phyloP scores from a whole-genome alignment of 1,140 invertebrate species.

The Trichoplusia ni region DNA sequence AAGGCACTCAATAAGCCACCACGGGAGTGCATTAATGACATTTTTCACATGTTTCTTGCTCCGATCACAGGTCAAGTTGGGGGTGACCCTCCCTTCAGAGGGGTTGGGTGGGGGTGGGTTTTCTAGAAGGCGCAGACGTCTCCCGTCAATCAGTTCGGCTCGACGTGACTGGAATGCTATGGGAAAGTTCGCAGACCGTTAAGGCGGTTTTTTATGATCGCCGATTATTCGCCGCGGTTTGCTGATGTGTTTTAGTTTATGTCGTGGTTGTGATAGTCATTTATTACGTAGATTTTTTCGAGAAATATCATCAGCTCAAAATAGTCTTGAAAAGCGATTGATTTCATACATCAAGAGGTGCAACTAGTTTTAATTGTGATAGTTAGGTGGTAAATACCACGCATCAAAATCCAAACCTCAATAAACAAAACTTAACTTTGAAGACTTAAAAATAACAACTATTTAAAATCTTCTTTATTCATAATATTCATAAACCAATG shows the following conservation, averaged over 20 bases:
- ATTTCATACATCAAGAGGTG: no score
- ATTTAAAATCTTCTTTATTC: no score
- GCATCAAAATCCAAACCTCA: no score
- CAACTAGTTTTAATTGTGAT: no score
- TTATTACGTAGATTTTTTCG: no score
- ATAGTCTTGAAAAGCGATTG: no score
- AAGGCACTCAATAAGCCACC: conserved; percentile 41
- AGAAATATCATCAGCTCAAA: no score
- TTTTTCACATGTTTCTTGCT: conserved; percentile 77
- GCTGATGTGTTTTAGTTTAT: conserved; percentile 47
- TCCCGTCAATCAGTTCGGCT: conserved; percentile 76
- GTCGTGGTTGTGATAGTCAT: conserved; percentile 20
- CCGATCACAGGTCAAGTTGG: conserved; percentile 67
- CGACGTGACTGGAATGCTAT: conserved; percentile 70
- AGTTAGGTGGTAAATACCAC: no score
- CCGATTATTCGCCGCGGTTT: conserved; percentile 59
- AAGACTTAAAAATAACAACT: no score
- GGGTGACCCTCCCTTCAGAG: conserved; percentile 18
- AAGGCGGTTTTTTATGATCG: conserved; percentile 64
- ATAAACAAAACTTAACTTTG: no score
- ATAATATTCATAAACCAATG: no score
- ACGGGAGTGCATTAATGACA: conserved; percentile 73
- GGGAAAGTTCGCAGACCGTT: conserved; percentile 50
- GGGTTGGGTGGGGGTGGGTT: conserved; percentile 25
- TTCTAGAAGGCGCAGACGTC: conserved; percentile 65